Base-by-base conservation (phyloP, 2,888 invertebrate genomes). In the Hybos culiciformis region DNA sequence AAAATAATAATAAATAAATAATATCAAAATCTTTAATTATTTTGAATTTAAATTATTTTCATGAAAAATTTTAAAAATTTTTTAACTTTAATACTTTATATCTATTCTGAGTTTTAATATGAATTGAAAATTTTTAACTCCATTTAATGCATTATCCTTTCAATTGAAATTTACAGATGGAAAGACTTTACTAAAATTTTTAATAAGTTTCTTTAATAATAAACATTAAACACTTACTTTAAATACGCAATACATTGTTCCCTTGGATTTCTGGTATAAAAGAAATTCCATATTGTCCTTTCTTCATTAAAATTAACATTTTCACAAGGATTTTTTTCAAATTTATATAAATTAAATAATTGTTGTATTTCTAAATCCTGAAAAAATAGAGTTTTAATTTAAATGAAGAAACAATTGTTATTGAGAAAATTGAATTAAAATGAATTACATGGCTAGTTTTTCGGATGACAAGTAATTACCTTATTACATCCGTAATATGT, bases 401-500 rank as follows among this genome's bases (percentile, higher is more conserved):
- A 15, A 44, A 19, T 34, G 31, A 32, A 14, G 3, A 19, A 26
- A 4, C 34, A 39, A 33, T n/a, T 23, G 19, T 23, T 23, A 29
- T 31, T 29, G 11, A 11, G 11, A 24, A 24, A 24, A 24, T 8
- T 24, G 24, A 8, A 8, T 6, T 24, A 24, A 24, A 11, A 11
- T 11, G 7, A 8, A 8, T 24, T 8, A 24, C 7, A 24, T 24
- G 11, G 24, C 24, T 11, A 31, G n/a, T 17, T 17, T n/a, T 32
- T 15, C 12, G 23, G 9, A 29, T 29, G 12, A 12, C 11, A 29
- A 29, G n/a, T 32, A 32, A 32, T 38, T 52, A 63, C 61, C 47
- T 57, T 51, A 50, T 63, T 62, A 42, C 61, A 62, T 38, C 62
- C 60, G 12, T 62, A 42, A 39, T 62, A 62, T 1, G 59, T 60